A percentile compares a stretch with the other conserved stretches of the same genome.
These are phyloP conservation scores for Clupea harengus DNA, from an alignment of 2,113 vertebrate genomes.

Conservation along the genomic window DNA sequence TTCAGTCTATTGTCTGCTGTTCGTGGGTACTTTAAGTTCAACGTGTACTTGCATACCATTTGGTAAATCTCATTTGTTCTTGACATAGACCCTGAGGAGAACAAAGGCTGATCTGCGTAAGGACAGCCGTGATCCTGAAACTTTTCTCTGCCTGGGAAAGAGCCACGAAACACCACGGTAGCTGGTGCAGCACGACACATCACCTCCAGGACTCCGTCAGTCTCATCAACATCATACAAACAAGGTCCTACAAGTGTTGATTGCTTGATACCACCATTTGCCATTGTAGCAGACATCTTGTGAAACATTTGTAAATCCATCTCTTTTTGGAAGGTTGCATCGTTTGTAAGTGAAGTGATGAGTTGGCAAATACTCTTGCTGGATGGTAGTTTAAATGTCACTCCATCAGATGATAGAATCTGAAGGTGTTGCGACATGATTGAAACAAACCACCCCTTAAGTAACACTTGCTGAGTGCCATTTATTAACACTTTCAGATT, in stretches of 20 bases:
- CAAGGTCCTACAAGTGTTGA: neutral
- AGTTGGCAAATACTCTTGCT: constrained; percentile 28
- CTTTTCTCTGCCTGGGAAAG: neutral
- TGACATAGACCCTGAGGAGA: neutral
- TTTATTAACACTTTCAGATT: neutral
- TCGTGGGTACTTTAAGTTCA: neutral
- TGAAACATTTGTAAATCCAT: neutral
- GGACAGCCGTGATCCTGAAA: neutral
- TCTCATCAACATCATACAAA: neutral
- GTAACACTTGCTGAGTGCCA: neutral
- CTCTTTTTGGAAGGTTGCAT: neutral
- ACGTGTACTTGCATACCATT: neutral
- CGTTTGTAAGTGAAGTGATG: neutral
- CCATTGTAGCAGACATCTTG: neutral
- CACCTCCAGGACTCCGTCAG: neutral
- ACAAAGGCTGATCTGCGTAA: neutral
- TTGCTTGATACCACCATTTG: neutral
- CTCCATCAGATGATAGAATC: constrained; percentile 53
- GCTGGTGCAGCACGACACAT: neutral
- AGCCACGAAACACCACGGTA: constrained; percentile 31
- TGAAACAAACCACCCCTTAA: constrained; percentile 53
- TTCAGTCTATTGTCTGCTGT: constrained; percentile 41
- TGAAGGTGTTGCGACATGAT: constrained; percentile 53
- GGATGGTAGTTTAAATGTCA: constrained; percentile 42
- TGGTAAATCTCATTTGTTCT: neutral